phyloP scores from a whole-genome alignment of 2,113 vertebrate genomes.

The Eira barbara region DNA sequence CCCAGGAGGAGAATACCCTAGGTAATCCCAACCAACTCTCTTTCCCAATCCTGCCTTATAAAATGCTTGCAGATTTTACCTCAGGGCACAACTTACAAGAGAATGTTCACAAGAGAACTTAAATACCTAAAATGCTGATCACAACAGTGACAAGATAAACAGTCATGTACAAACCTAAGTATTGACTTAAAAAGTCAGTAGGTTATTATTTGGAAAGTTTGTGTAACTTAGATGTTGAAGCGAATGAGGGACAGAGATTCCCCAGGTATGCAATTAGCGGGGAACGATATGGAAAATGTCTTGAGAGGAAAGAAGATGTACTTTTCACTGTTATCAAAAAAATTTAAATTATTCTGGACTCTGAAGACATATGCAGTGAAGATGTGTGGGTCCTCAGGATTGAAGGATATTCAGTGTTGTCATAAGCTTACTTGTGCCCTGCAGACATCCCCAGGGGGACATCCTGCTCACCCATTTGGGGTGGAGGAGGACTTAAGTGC shows the following conservation, averaged over 20 bases:
- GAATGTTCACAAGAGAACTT: not conserved
- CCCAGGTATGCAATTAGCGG: not conserved
- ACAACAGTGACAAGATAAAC: not conserved
- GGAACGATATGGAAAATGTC: not conserved
- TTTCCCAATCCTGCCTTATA: not conserved
- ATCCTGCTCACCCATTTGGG: not conserved
- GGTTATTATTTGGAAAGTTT: not conserved
- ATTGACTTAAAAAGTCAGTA: not conserved
- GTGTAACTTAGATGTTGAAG: not conserved
- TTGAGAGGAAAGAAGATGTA: not conserved
- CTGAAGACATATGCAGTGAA: not conserved
- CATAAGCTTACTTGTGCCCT: not conserved
- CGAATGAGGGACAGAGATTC: not conserved
- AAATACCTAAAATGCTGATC: not conserved
- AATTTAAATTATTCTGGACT: not conserved
- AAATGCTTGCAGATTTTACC: not conserved
- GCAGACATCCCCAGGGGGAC: not conserved
- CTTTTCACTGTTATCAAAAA: not conserved
- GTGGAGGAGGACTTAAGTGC: not conserved
- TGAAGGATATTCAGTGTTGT: not conserved
- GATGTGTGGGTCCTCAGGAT: not conserved
- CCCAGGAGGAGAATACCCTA: not conserved
- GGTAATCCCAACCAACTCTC: not conserved
- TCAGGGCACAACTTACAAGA: not conserved
- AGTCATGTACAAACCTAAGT: not conserved